Conservation (phyloP, 2,888 invertebrate species). For the Rhogogaster chlorosoma region DNA sequence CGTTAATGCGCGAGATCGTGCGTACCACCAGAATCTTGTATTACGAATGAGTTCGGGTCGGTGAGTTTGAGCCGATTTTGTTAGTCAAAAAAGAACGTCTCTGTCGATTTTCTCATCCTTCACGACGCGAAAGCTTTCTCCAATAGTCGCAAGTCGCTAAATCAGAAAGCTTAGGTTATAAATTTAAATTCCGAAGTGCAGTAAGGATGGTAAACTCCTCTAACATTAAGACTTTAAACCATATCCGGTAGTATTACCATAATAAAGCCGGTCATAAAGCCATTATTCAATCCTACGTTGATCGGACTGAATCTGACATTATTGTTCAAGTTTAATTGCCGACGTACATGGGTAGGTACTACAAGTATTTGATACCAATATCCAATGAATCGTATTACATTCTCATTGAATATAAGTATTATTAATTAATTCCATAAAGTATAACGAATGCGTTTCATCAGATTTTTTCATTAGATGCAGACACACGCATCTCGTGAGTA, state of each 20-base stretch:
- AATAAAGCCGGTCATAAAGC: neutral
- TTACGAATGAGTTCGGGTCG: constrained; percentile 9
- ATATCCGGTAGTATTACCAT: neutral
- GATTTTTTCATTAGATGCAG: neutral
- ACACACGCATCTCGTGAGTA: neutral
- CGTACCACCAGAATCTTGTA: neutral
- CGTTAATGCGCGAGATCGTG: constrained; percentile 16
- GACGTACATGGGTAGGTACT: too few species aligned
- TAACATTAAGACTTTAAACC: neutral
- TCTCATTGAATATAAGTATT: neutral
- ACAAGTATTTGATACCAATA: neutral
- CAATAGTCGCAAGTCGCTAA: neutral
- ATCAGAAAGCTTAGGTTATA: neutral
- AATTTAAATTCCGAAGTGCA: neutral
- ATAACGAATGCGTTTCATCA: neutral
- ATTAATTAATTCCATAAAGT: neutral
- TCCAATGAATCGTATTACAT: neutral
- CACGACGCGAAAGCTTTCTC: neutral
- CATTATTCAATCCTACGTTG: neutral
- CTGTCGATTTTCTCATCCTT: constrained; percentile 9
- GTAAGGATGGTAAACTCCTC: neutral
- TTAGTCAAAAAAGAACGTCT: constrained; percentile 3
- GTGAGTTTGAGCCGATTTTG: neutral
- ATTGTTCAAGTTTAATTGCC: constrained; percentile 18
- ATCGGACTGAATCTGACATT: neutral